A percentile compares a stretch with the other conserved stretches of the same genome.
These are phyloP conservation scores for Catharus bicknelli DNA, from an alignment of 2,113 vertebrate genomes.

Conservation along the genomic window DNA sequence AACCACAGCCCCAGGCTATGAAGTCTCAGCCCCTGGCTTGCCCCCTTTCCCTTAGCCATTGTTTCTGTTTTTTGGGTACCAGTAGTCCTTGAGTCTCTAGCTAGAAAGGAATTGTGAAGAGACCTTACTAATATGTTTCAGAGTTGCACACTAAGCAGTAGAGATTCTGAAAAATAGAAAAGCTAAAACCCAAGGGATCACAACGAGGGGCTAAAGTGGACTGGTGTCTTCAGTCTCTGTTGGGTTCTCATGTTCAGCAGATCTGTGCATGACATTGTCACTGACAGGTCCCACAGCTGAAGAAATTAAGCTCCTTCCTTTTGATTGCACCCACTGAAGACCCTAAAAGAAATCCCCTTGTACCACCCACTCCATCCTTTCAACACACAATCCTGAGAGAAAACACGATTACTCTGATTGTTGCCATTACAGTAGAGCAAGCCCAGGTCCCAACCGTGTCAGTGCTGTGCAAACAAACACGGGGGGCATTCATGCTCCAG, in stretches of 20 bases:
- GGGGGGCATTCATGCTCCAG: background rate
- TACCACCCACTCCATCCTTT: conserved; percentile 37
- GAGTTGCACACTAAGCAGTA: too few species aligned
- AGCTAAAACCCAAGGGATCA: too few species aligned
- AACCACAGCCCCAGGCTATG: too few species aligned
- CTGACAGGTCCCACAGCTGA: background rate
- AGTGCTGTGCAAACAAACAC: conserved; percentile 31
- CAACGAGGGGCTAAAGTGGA: background rate
- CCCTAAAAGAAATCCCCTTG: conserved; percentile 17
- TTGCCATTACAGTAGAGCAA: conserved; percentile 19
- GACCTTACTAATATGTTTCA: too few species aligned
- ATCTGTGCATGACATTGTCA: fast-evolving
- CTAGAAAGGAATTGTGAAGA: too few species aligned
- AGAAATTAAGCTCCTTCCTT: background rate
- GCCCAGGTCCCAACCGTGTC: background rate
- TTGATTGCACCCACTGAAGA: background rate
- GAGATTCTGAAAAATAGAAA: too few species aligned
- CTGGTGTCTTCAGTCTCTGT: background rate
- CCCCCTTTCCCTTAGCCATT: too few species aligned
- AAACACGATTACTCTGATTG: background rate
- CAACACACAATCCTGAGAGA: conserved; percentile 50
- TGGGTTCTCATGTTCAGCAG: background rate
- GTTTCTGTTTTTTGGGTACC: too few species aligned
- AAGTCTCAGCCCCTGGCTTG: too few species aligned
- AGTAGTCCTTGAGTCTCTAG: too few species aligned